These are phyloP conservation scores for Harlomillsia oculata DNA, from an alignment of 1,140 invertebrate species.

Conservation along the genomic window DNA sequence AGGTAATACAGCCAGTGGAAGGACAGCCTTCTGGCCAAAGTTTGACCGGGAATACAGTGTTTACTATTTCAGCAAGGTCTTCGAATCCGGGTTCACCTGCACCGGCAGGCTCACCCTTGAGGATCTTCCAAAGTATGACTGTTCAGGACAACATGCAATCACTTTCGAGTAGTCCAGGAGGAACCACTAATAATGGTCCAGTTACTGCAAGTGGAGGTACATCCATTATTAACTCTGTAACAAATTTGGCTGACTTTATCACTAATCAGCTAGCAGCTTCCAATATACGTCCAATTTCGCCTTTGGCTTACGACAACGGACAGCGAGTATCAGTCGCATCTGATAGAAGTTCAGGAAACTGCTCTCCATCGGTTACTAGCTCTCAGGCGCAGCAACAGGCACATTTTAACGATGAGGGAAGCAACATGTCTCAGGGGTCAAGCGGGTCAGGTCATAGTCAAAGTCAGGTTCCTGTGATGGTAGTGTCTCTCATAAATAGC, in stretches of 20 bases:
- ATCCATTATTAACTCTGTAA: conserved; percentile 8
- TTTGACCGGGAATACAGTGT: background rate
- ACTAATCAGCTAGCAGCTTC: conserved; percentile 31
- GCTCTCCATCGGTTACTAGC: background rate
- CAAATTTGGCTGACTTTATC: conserved; percentile 35
- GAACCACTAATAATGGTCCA: background rate
- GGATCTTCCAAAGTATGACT: background rate
- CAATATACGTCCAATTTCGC: conserved; percentile 33
- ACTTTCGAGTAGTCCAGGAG: background rate
- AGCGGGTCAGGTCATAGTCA: background rate
- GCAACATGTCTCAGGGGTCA: background rate
- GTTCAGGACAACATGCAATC: background rate
- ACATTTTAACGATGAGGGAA: no score
- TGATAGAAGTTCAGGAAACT: background rate
- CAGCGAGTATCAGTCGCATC: background rate
- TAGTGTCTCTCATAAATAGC: conserved; percentile 13
- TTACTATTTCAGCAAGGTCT: no score
- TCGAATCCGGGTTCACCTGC: no score
- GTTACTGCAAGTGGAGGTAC: background rate
- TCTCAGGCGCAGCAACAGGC: background rate
- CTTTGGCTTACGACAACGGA: conserved; percentile 18
- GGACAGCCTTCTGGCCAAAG: no score
- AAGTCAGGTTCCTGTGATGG: conserved; percentile 3
- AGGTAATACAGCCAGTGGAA: background rate
- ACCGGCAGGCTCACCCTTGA: background rate